Base-by-base conservation (phyloP, 2,888 invertebrate species). In the Hypena proboscidalis region DNA sequence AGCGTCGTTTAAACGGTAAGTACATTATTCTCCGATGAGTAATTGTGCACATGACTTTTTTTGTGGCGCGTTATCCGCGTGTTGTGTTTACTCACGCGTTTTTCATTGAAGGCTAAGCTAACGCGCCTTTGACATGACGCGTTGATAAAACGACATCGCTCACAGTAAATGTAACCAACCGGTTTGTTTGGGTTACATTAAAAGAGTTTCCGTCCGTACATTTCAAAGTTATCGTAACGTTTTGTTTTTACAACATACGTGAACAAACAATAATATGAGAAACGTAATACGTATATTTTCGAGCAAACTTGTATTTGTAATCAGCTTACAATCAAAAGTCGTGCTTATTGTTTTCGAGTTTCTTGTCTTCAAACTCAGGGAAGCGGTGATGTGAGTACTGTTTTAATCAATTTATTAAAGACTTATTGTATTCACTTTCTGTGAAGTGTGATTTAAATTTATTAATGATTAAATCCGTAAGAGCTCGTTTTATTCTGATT, bases 1-100 rank as follows among this genome's bases (percentile, higher is more conserved):
- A 17, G 3, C 17, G 5, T 17, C 3, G 17, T 17, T 17, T 17
- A 17, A 19, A 39, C 48, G 37, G 25, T 39, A 8, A 10, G 22
- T 9, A 31, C 38, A 57, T 57, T 54, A 6, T 44, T 51, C 42
- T 44, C 32, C 7, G 31, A 30, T n/a, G 38, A 41, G 8, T 36
- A 45, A 55, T 41, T 55, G 39, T 50, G 31, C 32, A 36, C 27
- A 22, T 40, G 10, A 47, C 48, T 41, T 57, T 59, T 59, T 54
- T 52, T 54, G n/a, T 44, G 53, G 15, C 44, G 25, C 50, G 43
- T 61, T 64, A 58, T 63, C 63, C 42, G 5, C 23, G 37, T 31
- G 31, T 41, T 46, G 40, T 47, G 49, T 64, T 52, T 64, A 56
- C 56, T 43, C 56, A 50, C 45, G 42, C 44, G 52, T 37, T 34